Percentiles rank a stretch among this genome's conserved stretches.
Conservation (phyloP, 1,140 invertebrate genomes). For the Saxidomus purpurata region DNA sequence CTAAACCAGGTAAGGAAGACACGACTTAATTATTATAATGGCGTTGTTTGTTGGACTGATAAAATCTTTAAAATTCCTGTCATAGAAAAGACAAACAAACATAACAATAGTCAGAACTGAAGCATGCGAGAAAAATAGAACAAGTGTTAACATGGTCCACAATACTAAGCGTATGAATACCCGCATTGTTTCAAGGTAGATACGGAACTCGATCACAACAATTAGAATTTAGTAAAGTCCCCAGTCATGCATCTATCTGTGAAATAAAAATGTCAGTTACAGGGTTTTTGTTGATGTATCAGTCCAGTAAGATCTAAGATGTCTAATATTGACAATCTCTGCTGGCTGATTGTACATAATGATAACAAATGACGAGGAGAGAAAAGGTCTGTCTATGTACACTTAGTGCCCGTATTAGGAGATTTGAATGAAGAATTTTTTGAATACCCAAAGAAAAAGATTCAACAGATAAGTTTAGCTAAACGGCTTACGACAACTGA, state of each 20-base stretch:
- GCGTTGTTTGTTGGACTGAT: neutral
- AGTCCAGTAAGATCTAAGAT: neutral
- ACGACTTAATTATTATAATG: neutral
- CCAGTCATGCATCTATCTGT: neutral
- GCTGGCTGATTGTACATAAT: conserved; percentile 3
- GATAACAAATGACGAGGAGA: neutral
- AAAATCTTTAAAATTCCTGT: neutral
- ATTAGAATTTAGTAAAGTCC: neutral
- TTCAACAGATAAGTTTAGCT: no score
- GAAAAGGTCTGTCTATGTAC: neutral
- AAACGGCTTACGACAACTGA: no score
- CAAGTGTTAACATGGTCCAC: conserved; percentile 1
- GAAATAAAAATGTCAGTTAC: neutral
- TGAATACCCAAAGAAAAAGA: no score
- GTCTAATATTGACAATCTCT: conserved; percentile 5
- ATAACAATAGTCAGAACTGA: neutral
- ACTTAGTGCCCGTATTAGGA: neutral
- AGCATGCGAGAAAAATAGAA: conserved; percentile 1
- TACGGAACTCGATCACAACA: neutral
- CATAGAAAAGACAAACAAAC: neutral
- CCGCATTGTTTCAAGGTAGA: neutral
- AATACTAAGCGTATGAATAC: neutral
- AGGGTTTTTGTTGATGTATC: neutral
- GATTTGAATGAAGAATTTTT: no score
- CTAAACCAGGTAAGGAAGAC: neutral